Conservation (phyloP, 2,113 vertebrate species). For the Eudyptes chrysolophus region DNA sequence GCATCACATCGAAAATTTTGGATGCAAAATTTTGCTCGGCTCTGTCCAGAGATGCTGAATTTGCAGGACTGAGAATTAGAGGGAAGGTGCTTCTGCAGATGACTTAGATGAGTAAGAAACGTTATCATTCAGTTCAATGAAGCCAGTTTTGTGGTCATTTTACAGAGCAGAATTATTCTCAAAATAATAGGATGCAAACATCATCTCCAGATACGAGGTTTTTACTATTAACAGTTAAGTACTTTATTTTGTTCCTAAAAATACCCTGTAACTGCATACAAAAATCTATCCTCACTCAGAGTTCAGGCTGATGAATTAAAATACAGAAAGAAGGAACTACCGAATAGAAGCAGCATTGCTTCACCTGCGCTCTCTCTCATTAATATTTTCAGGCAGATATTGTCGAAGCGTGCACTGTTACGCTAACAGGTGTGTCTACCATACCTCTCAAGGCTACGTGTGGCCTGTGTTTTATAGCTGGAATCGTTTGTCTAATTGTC, state of each 20-base stretch:
- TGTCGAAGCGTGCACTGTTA: background rate
- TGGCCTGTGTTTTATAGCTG: background rate
- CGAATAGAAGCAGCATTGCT: background rate
- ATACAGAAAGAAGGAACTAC: background rate
- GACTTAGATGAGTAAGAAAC: background rate
- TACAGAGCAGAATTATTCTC: background rate
- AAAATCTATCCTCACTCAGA: background rate
- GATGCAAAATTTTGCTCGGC: background rate
- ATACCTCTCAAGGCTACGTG: background rate
- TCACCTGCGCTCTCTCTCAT: background rate
- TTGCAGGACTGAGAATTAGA: background rate
- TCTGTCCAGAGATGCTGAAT: background rate
- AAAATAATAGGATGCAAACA: background rate
- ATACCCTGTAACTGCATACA: background rate
- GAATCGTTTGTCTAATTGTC: background rate
- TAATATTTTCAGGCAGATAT: background rate
- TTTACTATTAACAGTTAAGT: background rate
- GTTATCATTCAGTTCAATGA: background rate
- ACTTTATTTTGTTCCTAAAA: background rate
- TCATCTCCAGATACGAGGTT: background rate
- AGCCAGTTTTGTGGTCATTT: background rate
- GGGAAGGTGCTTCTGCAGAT: background rate
- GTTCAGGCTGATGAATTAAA: background rate
- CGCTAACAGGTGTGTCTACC: background rate
- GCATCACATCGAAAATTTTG: background rate